Conservation (phyloP, 2,888 invertebrate species). For the Bursaphelenchus okinawaensis region DNA sequence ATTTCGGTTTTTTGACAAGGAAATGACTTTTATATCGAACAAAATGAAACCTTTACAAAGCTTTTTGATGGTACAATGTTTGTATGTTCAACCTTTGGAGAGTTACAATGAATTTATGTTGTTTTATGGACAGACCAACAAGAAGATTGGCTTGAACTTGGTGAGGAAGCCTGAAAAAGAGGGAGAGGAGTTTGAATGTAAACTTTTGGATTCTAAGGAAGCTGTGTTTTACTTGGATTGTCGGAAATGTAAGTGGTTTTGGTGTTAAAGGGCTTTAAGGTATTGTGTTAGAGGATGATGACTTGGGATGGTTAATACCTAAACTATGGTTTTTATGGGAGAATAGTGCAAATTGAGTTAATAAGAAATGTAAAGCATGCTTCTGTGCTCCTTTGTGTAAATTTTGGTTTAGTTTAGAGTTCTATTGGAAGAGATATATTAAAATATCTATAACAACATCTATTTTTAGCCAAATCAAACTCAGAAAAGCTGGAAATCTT, state of each 20-base stretch:
- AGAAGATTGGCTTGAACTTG: slow-evolving; percentile 4
- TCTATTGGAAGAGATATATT: no score
- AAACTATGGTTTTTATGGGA: no score
- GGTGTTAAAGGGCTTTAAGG: no score
- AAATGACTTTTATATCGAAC: background rate
- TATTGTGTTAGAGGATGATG: no score
- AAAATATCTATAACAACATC: no score
- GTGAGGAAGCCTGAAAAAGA: background rate
- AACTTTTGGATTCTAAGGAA: background rate
- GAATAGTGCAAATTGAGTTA: no score
- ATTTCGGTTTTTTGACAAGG: slow-evolving; percentile 1
- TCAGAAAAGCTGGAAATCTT: background rate
- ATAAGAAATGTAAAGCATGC: no score
- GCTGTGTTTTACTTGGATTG: slow-evolving; percentile 4
- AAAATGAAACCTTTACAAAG: background rate
- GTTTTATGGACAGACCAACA: slow-evolving; percentile 5
- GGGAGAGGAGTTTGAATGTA: background rate
- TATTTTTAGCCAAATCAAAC: background rate
- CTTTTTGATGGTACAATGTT: slow-evolving; percentile 1
- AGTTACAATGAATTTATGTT: background rate
- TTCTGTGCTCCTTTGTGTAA: no score
- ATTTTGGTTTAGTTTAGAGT: no score
- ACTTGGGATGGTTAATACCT: no score
- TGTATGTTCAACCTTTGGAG: background rate
- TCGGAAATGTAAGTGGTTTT: background rate